Base-by-base conservation (phyloP, 2,797 vertebrate species). In the Rhyacichthys aspro region DNA sequence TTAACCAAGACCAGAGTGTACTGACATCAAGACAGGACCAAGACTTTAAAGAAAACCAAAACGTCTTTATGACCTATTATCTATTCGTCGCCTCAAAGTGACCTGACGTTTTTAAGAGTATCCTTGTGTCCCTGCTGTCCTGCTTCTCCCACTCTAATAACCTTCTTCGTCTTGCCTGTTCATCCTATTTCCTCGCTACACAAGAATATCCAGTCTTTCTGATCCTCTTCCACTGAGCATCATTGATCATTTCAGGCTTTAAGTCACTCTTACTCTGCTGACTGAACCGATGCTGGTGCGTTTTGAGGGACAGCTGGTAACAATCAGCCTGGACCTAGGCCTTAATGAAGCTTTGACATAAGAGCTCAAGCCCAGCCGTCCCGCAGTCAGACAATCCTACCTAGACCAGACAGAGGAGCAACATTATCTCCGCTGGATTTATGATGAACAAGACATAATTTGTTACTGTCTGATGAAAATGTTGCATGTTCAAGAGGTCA, bases 291-390 rank as follows among this genome's bases (percentile, higher is more conserved):
- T 17, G 43, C 58, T 41, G 38, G 78, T 37, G 47, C 56, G 55
- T 49, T 46, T 36, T 16, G 58, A 48, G 64, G 58, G 32, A 55
- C 92, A 93, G 90, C 89, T 93, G 93, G 88, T 79, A 88, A 74
- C 79, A 84, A 92, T 93, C 90, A 93, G 64, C 42, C 1, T 1
- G 33, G 74, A 68, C 52, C 12, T 28, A 1, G 66, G 73, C 82
- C 67, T 76, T 87, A 88, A 87, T 88, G 77, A 85, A 82, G 87
- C 79, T 84, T 83, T 82, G 81, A 86, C 81, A 83, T 75, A 33
- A 63, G 81, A 82, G 82, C 77, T 81, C 74, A 63, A 67, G 62
- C 71, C 80, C 38, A 17, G 53, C 56, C 33, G 38, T 67, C 61
- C 59, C 45, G 57, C 74, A 68, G 80, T 84, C 74, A 85, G 73